Evolutionary conservation across 2,888 invertebrate species (phyloP).

Genomic region (Eucriotettix oculatus): DNA sequence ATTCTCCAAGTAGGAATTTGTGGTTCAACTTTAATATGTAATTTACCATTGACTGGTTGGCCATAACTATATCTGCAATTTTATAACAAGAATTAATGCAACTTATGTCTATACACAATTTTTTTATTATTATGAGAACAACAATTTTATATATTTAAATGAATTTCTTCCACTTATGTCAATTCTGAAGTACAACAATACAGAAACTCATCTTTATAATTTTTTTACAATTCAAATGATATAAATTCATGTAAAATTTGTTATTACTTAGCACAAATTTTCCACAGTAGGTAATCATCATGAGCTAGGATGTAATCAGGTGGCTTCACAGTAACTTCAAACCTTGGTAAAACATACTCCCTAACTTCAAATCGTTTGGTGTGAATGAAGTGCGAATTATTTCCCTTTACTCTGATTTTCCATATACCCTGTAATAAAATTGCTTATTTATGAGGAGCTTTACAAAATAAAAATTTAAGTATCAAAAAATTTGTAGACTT

Average conservation of each 20-base stretch:
- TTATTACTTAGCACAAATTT: constrained; percentile 39
- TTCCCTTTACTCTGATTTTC: constrained; percentile 29
- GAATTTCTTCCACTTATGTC: no score
- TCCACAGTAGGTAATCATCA: constrained; percentile 27
- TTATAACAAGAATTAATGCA: no score
- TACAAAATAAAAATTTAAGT: no score
- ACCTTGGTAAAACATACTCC: constrained; percentile 40
- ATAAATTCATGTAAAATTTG: no score
- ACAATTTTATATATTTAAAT: no score
- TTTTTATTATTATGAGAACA: no score
- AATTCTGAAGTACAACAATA: no score
- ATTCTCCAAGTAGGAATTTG: constrained; percentile 21
- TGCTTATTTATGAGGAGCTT: no score
- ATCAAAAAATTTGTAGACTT: no score
- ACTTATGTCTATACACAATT: no score
- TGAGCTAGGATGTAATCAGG: constrained; percentile 26
- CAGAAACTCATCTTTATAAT: no score
- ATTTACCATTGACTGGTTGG: constrained; percentile 37
- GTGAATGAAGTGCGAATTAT: constrained; percentile 17
- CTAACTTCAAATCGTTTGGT: constrained; percentile 31
- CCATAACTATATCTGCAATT: constrained; percentile 39
- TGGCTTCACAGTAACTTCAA: constrained; percentile 36
- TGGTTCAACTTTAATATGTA: constrained; percentile 26
- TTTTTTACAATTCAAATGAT: no score
- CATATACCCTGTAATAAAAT: constrained; percentile 30